Conservation (phyloP, 2,888 invertebrate species). For the Leptopterna dolabrata region DNA sequence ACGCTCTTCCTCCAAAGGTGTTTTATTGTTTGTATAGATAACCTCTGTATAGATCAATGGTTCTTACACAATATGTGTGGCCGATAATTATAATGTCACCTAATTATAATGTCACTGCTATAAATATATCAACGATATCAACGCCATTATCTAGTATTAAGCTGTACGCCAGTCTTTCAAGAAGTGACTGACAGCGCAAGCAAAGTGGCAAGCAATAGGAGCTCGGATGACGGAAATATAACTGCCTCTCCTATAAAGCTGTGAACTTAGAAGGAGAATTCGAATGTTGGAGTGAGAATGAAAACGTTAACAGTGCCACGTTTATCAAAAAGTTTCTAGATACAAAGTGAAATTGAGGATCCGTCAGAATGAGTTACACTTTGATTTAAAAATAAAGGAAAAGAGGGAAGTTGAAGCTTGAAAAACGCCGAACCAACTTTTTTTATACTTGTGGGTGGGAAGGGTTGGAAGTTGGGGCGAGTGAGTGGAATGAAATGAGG, state of each 20-base stretch:
- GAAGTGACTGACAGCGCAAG: no score
- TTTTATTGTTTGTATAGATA: no score
- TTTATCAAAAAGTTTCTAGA: constrained; percentile 9
- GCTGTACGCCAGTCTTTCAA: no score
- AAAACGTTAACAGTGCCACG: constrained; percentile 24
- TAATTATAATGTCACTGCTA: no score
- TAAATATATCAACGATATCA: no score
- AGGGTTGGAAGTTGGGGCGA: neutral
- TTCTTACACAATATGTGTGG: no score
- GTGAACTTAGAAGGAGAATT: neutral
- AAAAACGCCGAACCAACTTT: neutral
- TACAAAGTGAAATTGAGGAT: constrained; percentile 30
- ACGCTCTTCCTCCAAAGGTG: no score
- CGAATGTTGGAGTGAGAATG: neutral
- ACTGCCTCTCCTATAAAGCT: neutral
- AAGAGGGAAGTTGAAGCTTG: neutral
- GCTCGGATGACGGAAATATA: no score
- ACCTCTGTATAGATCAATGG: no score
- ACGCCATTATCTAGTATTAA: no score
- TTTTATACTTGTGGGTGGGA: neutral
- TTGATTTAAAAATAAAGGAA: neutral
- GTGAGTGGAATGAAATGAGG: constrained; percentile 44
- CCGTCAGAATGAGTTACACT: constrained; percentile 32
- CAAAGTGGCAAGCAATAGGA: no score
- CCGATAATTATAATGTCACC: no score